Evolutionary conservation across 1,140 invertebrate species (phyloP), one percentile per base, ranked within the genome.

Genomic region (Anoplolepis gracilipes): DNA sequence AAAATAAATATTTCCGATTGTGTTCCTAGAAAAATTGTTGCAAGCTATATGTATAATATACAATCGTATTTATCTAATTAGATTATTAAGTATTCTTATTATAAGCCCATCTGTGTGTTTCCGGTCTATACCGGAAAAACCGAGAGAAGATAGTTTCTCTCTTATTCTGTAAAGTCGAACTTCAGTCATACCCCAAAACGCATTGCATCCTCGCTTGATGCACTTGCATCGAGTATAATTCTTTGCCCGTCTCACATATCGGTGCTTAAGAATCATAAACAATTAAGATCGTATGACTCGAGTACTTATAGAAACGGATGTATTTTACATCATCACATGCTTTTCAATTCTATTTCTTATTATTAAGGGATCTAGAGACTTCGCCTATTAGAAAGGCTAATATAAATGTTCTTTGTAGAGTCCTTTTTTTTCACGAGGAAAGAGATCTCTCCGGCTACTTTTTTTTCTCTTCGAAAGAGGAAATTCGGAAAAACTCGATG

Each of bases 1-100:
- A 93, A 93, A 93, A 92, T 93, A 93, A 93, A 93, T 92, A 93
- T 91, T 90, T 88, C 88, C 84, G 79, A 90, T 90, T 87, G 87
- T 75, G 85, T 88, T 49, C 77, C 90, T 93, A 93, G 90, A 93
- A 93, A 93, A 93, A 90, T 91, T 82, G 86, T 90, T 87, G 88
- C 82, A 88, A 90, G 84, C 77, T 88, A 88, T 87, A 59, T 73
- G 77, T 91, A 90, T 85, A 81, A 87, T 87, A 75, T 90, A 84
- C 70, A 70, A 62, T 67, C n/a, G 22, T 49, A 33, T 49, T 85
- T 89, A 86, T 81, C 87, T 90, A 88, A 53, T 90, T 90, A 90
- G 73, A 88, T 91, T 69, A 88, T 86, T 85, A 90, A 90, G 88
- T 90, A 89, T 87, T 87, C 59, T 87, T 87, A 77, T 84, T 49